Percentiles rank a stretch among this genome's conserved stretches.
These are phyloP conservation scores for Melolontha melolontha DNA, from an alignment of 2,888 invertebrate species.

Conservation along the genomic window DNA sequence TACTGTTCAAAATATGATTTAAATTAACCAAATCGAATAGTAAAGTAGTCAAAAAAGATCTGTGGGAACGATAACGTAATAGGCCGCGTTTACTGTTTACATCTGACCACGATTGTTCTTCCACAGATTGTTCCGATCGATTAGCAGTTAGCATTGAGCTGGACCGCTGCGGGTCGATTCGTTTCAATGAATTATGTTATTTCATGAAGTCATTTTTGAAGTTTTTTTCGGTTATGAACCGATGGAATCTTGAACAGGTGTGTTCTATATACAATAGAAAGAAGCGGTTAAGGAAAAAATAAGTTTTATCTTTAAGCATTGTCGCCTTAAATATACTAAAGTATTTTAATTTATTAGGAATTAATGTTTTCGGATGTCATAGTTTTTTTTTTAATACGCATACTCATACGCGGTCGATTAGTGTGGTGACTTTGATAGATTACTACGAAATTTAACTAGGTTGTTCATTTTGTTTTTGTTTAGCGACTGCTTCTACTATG, in stretches of 20 bases:
- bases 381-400: slow-evolving; percentile 7
- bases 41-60: slow-evolving; percentile 51
- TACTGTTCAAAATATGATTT: slow-evolving; percentile 48
- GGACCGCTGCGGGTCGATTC: slow-evolving; percentile 48
- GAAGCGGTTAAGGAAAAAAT: slow-evolving; percentile 24
- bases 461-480: background rate
- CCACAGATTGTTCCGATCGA: slow-evolving; percentile 41
- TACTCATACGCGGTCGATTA: background rate
- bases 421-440: slow-evolving; percentile 26
- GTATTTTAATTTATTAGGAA: slow-evolving; percentile 34
- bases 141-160: slow-evolving; percentile 32
- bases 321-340: slow-evolving; percentile 38
- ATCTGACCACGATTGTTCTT: slow-evolving; percentile 33
- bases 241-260: slow-evolving; percentile 49
- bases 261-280: slow-evolving; percentile 42
- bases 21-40: slow-evolving; percentile 57
- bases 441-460: slow-evolving; percentile 3
- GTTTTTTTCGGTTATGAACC: slow-evolving; percentile 41
- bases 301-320: slow-evolving; percentile 35
- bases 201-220: slow-evolving; percentile 49
- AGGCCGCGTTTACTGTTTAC: slow-evolving; percentile 42
- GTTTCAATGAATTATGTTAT: slow-evolving; percentile 55
- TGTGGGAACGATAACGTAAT: slow-evolving; percentile 48
- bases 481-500: too few species aligned
- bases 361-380: slow-evolving; percentile 10